Base-by-base conservation (phyloP, 2,888 invertebrate species). In the Cerastis leucographa region DNA sequence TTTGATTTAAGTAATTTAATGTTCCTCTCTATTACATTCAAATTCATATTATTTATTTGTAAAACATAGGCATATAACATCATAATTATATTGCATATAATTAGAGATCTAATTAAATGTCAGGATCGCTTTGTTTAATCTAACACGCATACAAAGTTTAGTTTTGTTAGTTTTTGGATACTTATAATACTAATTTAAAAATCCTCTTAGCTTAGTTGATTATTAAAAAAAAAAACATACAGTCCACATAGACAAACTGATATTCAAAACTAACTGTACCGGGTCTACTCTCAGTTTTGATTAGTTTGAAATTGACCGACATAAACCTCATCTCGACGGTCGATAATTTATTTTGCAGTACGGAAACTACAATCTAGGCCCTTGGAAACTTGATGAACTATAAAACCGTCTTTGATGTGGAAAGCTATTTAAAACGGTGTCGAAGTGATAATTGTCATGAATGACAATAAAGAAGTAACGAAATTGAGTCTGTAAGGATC, bases 231-330 rank as follows among this genome's bases (percentile, higher is more conserved):
- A 49, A 49, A 49, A 49, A 49, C 1, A 49, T 17, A 17, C 46
- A 17, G 46, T 46, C 44, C 44, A 14, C 12, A 29, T n/a, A 49
- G n/a, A 19, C 40, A 17, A n/a, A 71, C 17, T 8, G 17, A 49
- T 49, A 19, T 19, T 46, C 25, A 22, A 56, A 44, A 5, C 14
- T 56, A 22, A 29, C 17, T 73, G 7, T 56, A 46, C 17, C 54
- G 11, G 11, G 54, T 54, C 6, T 17, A 8, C 59, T 22, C 17
- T 49, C n/a, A 29, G 62, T 49, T 64, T 75, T 44, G 1, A 42
- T 42, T 74, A 29, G n/a, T n/a, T 19, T 25, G n/a, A 14, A 61
- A 74, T 61, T 74, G 61, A 61, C 17, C n/a, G 19, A 42, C 25
- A 17, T 17, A 3, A 40, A 17, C 25, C 3, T 29, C 49, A 42